Base-by-base conservation (phyloP, 2,888 invertebrate genomes). In the Aspidiotus destructor region DNA sequence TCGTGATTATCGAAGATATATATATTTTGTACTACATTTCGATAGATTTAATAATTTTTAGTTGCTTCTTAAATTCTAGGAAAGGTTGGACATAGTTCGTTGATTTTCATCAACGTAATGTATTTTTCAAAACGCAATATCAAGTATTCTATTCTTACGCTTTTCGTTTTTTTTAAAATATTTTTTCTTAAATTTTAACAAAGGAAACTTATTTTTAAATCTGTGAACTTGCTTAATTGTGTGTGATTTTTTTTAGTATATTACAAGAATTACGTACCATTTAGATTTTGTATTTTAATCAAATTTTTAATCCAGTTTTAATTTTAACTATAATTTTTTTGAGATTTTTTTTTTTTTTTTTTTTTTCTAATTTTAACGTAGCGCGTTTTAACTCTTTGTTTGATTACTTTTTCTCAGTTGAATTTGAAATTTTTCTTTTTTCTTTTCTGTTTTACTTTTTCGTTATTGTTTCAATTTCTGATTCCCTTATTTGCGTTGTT, bases 171-270 rank as follows among this genome's bases (percentile, higher is more conserved):
- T 28, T 28, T 28, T 28, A 3, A 28, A 28, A 28, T 5, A 52
- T 52, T 52, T 52, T 52, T n/a, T 52, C 52, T 11, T 58, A 28
- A 58, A 40, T n/a, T 58, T 58, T 58, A 58, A 58, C 58, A 58
- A 58, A 65, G 65, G 55, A 55, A 41, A 42, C n/a, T 44, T 57
- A 60, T 60, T 67, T 67, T 58, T 67, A 52, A 63, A 41, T 41
- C n/a, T 67, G 44, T 67, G 44, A 67, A 58, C 67, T 67, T 58
- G 67, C 67, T 60, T 67, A 58, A 57, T 57, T 67, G 67, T 67
- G 67, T 64, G 64, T 67, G 67, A 58, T 58, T 58, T 67, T 67
- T 58, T 67, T 67, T 60, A 40, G 41, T 42, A 58, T 58, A 67
- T 60, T 42, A 57, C 40, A 52, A 67, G 58, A 67, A 44, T 16